Evolutionary conservation across 2,113 vertebrate species (phyloP).

Genomic region (Hyla sarda): DNA sequence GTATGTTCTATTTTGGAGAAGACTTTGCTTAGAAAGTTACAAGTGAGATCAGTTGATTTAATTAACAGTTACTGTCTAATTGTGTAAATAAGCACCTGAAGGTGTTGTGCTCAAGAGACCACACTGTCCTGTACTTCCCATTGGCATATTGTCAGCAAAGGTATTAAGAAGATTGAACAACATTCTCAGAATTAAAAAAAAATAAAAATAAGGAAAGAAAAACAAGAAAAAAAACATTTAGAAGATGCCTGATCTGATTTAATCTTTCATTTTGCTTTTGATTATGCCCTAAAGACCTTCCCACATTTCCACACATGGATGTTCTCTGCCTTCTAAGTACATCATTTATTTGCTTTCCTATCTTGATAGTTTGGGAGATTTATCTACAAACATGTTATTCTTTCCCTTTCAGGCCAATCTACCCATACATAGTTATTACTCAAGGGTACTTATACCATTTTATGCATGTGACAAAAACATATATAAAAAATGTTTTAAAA

Average conservation of each 20-base stretch:
- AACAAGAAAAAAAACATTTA: background rate
- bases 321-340: background rate
- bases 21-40: background rate
- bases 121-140: background rate
- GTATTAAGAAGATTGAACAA: background rate
- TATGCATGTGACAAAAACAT: too few relatives aligned
- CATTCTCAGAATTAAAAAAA: background rate
- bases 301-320: background rate
- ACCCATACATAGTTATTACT: too few relatives aligned
- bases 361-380: background rate
- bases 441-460: too few relatives aligned
- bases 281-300: constrained; percentile 32
- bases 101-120: background rate
- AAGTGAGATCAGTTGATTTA: constrained; percentile 3
- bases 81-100: background rate
- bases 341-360: background rate
- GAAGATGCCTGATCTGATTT: constrained; percentile 34
- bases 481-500: too few relatives aligned
- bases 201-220: too few relatives aligned
- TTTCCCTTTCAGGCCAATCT: background rate
- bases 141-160: constrained; percentile 23
- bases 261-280: constrained; percentile 19
- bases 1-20: background rate
- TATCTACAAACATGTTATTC: background rate
- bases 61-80: constrained; percentile 10